Evolutionary conservation across 2,888 invertebrate species (phyloP).

Genomic region (Nemurella pictetii): DNA sequence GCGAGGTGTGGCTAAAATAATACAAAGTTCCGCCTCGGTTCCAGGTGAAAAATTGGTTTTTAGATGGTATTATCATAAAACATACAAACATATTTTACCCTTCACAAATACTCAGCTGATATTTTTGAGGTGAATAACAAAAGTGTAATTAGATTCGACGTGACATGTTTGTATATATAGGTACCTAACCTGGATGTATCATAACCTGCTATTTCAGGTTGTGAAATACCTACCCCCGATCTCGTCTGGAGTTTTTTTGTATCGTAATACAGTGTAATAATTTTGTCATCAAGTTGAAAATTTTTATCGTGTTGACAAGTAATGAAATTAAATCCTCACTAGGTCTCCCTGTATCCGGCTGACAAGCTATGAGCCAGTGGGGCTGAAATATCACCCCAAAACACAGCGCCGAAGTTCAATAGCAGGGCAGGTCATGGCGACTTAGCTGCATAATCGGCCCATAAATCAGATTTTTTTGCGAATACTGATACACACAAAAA

Average conservation of each 20-base stretch:
- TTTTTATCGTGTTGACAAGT: too few relatives aligned
- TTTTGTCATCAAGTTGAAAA: too few relatives aligned
- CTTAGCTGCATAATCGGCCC: not conserved
- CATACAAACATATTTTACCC: not conserved
- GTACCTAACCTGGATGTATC: too few relatives aligned
- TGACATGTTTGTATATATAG: not conserved
- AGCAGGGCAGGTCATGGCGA: not conserved
- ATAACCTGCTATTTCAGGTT: too few relatives aligned
- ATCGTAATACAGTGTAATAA: too few relatives aligned
- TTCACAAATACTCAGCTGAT: not conserved
- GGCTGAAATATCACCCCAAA: not conserved
- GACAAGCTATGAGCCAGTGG: not conserved
- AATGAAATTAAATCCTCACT: too few relatives aligned
- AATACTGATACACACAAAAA: not conserved
- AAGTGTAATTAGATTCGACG: not conserved
- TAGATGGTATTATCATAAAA: not conserved
- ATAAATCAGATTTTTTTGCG: not conserved
- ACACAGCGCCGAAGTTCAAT: not conserved
- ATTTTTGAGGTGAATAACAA: not conserved
- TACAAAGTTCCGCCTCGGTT: not conserved
- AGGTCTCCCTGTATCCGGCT: not conserved
- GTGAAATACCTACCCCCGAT: too few relatives aligned
- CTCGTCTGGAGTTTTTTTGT: too few relatives aligned
- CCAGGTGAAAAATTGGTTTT: not conserved
- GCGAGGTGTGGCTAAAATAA: not conserved